Conservation (phyloP, 2,113 vertebrate genomes). For the Phrynosoma platyrhinos region DNA sequence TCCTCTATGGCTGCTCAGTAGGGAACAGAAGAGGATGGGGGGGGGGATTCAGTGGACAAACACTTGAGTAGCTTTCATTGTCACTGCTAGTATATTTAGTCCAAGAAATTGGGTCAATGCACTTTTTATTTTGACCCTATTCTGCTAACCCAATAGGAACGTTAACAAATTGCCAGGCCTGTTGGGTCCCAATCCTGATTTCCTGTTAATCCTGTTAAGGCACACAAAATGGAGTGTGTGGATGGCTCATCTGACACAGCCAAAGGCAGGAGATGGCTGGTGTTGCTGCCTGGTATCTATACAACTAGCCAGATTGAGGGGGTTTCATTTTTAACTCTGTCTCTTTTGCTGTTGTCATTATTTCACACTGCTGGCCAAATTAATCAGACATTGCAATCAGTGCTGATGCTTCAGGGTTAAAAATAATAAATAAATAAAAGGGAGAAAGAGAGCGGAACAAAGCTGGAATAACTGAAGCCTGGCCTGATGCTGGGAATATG, state of each 20-base stretch:
- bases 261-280: conserved; percentile 65
- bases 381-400: conserved; percentile 59
- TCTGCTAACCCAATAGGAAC: conserved; percentile 68
- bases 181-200: conserved; percentile 70
- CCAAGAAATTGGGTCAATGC: conserved; percentile 75
- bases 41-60: conserved; percentile 56
- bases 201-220: conserved; percentile 47
- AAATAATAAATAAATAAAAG: conserved; percentile 47
- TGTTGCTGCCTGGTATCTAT: conserved; percentile 57
- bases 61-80: conserved; percentile 43
- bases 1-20: conserved; percentile 49
- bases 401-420: conserved; percentile 55
- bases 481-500: conserved; percentile 30
- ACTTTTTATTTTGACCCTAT: conserved; percentile 74
- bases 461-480: conserved; percentile 22
- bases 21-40: neutral
- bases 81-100: conserved; percentile 63
- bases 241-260: conserved; percentile 67
- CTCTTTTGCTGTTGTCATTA: conserved; percentile 13
- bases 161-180: conserved; percentile 70
- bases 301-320: conserved; percentile 56
- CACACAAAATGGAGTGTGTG: conserved; percentile 57
- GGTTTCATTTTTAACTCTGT: conserved; percentile 14
- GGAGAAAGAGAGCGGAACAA: conserved; percentile 45
- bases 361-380: conserved; percentile 62